Percentiles rank a stretch among this genome's conserved stretches.
Evolutionary conservation across 2,113 vertebrate genomes (phyloP).

Genomic region (Tragulus kanchil): DNA sequence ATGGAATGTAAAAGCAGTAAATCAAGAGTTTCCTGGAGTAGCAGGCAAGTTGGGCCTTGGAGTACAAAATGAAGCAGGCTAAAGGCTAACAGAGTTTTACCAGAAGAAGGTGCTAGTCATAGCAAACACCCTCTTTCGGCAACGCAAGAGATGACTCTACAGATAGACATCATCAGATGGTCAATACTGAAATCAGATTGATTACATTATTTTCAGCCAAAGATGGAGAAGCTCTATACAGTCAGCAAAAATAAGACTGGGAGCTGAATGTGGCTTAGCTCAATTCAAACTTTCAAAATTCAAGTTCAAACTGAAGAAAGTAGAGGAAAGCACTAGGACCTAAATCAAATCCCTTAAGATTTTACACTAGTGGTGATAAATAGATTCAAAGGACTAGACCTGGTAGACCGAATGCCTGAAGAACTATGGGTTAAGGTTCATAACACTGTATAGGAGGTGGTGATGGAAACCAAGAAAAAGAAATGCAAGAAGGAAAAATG

Average conservation of each 20-base stretch:
- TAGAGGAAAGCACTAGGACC: background rate
- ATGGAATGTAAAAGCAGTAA: background rate
- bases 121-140: background rate
- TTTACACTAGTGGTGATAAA: background rate
- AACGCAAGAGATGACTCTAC: background rate
- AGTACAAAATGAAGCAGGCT: background rate
- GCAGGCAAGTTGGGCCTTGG: background rate
- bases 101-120: background rate
- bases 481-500: background rate
- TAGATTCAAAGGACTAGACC: background rate
- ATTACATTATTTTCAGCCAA: background rate
- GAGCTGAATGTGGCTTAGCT: background rate
- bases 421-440: background rate
- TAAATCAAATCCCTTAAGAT: background rate
- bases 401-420: background rate
- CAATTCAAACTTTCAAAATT: background rate
- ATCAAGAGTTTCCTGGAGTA: background rate
- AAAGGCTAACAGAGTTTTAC: background rate
- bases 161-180: background rate
- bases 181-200: background rate
- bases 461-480: background rate
- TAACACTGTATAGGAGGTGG: rapidly evolving
- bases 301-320: background rate
- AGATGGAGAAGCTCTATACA: background rate
- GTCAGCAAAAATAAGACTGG: background rate